A percentile compares a stretch with the other conserved stretches of the same genome.
Conservation (phyloP, 37 sponge, comb jelly and placozoan genomes). For the Cladorhizidae sp. region DNA sequence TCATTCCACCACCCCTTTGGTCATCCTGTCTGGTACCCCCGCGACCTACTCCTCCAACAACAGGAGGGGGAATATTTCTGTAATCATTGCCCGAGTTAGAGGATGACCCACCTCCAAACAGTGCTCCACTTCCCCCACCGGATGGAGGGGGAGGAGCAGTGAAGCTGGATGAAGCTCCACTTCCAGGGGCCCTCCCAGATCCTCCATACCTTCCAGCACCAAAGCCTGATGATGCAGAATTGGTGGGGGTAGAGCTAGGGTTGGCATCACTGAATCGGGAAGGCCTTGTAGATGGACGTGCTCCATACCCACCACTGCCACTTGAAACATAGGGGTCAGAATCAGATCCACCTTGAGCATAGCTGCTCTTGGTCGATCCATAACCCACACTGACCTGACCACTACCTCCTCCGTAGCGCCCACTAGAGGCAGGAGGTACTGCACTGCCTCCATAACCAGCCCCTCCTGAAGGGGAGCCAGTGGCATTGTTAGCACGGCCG, state of each 20-base stretch:
- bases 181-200: neutral
- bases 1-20: neutral
- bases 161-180: neutral
- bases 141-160: neutral
- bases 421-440: neutral
- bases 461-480: neutral
- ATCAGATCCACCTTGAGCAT: too few species aligned
- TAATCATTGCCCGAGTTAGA: neutral
- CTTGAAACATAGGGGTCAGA: too few species aligned
- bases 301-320: too few species aligned
- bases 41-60: neutral
- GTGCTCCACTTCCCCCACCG: neutral
- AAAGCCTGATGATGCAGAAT: neutral
- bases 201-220: neutral
- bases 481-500: too few species aligned
- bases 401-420: neutral
- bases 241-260: neutral
- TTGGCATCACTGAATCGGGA: conserved; percentile 13
- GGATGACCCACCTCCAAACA: too few species aligned
- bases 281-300: neutral
- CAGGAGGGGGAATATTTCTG: conserved; percentile 6
- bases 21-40: conserved; percentile 9
- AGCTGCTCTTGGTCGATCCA: neutral
- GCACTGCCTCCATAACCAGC: neutral
- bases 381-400: neutral